These are phyloP conservation scores for Cololabis saira DNA, from an alignment of 2,113 vertebrate genomes.

Conservation along the genomic window DNA sequence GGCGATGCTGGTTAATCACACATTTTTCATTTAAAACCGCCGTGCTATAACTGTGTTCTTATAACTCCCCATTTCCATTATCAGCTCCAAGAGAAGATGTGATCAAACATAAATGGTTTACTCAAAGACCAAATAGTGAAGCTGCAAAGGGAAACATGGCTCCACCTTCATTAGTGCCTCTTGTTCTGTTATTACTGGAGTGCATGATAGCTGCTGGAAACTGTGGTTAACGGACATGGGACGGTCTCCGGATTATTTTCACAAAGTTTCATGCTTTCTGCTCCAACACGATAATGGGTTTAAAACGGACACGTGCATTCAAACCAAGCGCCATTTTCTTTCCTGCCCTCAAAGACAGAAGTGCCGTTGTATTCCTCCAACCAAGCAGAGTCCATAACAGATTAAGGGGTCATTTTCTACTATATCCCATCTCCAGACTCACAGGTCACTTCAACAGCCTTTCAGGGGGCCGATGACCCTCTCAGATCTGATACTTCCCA, in stretches of 20 bases:
- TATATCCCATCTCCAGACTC: too few relatives aligned
- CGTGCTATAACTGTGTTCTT: constrained; percentile 28
- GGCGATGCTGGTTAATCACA: constrained; percentile 64
- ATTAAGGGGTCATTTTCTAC: too few relatives aligned
- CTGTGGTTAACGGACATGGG: neutral
- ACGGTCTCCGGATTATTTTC: neutral
- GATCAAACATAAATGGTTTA: constrained; percentile 36
- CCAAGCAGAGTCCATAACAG: too few relatives aligned
- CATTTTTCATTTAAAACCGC: constrained; percentile 48
- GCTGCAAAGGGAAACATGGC: neutral
- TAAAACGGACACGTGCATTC: too few relatives aligned
- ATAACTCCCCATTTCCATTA: constrained; percentile 45
- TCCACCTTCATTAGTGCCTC: neutral
- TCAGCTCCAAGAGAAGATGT: constrained; percentile 30
- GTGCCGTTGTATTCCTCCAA: too few relatives aligned
- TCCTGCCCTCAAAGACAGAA: too few relatives aligned
- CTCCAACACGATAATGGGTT: too few relatives aligned
- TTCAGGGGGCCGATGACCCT: too few relatives aligned
- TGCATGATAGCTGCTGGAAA: neutral
- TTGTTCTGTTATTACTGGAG: constrained; percentile 2
- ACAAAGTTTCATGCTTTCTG: too few relatives aligned
- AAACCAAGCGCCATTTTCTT: too few relatives aligned
- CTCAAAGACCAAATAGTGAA: constrained; percentile 1
- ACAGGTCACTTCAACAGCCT: too few relatives aligned
- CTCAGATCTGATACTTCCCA: too few relatives aligned